Percentiles rank a stretch among this genome's conserved stretches.
phyloP scores from a whole-genome alignment of 1,140 invertebrate genomes.

The Ectropis grisescens region DNA sequence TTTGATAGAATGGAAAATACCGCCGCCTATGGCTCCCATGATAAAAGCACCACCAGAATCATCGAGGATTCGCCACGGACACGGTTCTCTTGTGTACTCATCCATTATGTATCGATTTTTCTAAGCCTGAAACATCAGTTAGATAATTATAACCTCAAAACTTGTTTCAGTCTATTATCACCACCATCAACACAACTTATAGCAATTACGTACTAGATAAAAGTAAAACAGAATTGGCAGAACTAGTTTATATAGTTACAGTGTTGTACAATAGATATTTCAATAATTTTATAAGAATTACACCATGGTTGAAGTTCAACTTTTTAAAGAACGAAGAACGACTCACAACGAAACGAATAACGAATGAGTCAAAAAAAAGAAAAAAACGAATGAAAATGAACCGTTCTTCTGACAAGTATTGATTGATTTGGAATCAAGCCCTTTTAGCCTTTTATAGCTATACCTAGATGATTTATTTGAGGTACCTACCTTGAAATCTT shows the following conservation, averaged over 20 bases:
- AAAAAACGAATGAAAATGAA: too few relatives aligned
- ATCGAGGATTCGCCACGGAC: constrained; percentile 97
- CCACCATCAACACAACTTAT: background rate
- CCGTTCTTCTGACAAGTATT: too few relatives aligned
- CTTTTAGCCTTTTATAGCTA: too few relatives aligned
- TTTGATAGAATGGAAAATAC: constrained; percentile 96
- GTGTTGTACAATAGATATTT: background rate
- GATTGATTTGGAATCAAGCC: too few relatives aligned
- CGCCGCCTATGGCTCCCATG: constrained; percentile 98
- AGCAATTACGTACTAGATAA: background rate
- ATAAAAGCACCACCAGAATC: constrained; percentile 98
- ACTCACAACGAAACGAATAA: too few relatives aligned
- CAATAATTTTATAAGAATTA: constrained; percentile 1
- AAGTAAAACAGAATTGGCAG: too few relatives aligned
- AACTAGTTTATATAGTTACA: too few relatives aligned
- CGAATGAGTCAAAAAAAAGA: too few relatives aligned
- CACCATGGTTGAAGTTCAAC: constrained; percentile 11
- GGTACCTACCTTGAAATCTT: too few relatives aligned
- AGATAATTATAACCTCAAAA: constrained; percentile 58
- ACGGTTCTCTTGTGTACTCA: constrained; percentile 93
- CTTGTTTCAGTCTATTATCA: background rate
- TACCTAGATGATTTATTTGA: too few relatives aligned
- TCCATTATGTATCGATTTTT: constrained; percentile 76
- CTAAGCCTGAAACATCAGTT: constrained; percentile 25
- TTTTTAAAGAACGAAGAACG: too few relatives aligned